Conservation (phyloP, 2,888 invertebrate genomes). For the Drosophila nr. perissopoda region DNA sequence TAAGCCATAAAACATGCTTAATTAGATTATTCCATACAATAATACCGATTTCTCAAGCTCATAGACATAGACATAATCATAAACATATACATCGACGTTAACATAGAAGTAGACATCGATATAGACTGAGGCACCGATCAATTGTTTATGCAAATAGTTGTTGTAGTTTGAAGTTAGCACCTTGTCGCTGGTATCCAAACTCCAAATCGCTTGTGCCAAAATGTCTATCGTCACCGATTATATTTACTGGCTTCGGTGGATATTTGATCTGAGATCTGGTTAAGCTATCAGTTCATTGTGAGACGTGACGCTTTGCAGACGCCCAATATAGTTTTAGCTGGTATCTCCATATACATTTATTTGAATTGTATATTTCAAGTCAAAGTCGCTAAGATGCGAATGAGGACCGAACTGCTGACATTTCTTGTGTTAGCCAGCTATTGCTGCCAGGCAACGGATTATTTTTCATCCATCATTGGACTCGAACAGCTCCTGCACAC, state of each 20-base stretch:
- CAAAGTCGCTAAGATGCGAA: constrained; percentile 25
- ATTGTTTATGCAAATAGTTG: constrained; percentile 55
- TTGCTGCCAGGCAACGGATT: constrained; percentile 63
- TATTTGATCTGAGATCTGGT: constrained; percentile 20
- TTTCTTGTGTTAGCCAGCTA: constrained; percentile 38
- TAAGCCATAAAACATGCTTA: constrained; percentile 72
- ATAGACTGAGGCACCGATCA: constrained; percentile 28
- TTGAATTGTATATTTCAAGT: background rate
- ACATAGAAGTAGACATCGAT: background rate
- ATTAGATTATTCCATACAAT: constrained; percentile 38
- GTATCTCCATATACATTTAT: constrained; percentile 2
- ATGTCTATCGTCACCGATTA: constrained; percentile 60
- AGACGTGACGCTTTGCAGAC: constrained; percentile 61
- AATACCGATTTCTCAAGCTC: constrained; percentile 26
- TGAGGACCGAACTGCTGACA: constrained; percentile 7
- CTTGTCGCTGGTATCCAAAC: constrained; percentile 39
- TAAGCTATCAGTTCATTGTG: constrained; percentile 55
- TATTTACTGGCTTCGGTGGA: constrained; percentile 46
- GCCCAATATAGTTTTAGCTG: constrained; percentile 19
- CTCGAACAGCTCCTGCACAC: constrained; percentile 76
- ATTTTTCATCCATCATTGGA: constrained; percentile 80
- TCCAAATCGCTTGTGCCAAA: constrained; percentile 50
- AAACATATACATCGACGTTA: constrained; percentile 2
- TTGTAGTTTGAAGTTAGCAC: constrained; percentile 52
- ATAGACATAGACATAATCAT: constrained; percentile 5